Base-by-base conservation (phyloP, 1,140 invertebrate genomes). In the Heliconius eleuchia region DNA sequence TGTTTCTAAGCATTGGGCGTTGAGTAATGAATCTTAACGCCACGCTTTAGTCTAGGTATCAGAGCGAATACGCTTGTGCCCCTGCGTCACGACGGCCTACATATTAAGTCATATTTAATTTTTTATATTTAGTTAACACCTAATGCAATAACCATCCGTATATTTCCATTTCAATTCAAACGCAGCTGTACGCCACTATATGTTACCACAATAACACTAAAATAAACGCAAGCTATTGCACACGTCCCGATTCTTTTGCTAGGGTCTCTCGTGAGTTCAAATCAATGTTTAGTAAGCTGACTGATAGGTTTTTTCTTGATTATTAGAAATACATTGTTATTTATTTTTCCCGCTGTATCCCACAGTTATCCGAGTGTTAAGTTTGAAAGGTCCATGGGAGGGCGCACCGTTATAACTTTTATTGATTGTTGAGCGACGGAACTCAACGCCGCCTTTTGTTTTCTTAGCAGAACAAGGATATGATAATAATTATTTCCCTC, bases 141-240 rank as follows among this genome's bases (percentile, higher is more conserved):
- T 9, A 13, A 66, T 27, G 18, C 60, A 66, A 16, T 66, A 5
- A 5, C 13, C 60, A 30, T n/a, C 60, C 60, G 60, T 66, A 66
- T 66, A 4, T 66, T 66, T 66, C 11, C 60, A 66, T 16, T 66
- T 66, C 60, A 27, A 66, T 66, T 27, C 60, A 66, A 66, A 66
- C 60, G 23, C 60, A 66, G 60, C 27, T 66, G 60, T 66, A 66
- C 60, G 11, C 60, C 13, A 66, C 60, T 57, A 57, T 57, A 57
- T 57, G 55, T 23, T 57, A 30, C 60, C 60, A 66, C 60, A 66
- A 66, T 66, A 66, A 66, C 60, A 66, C 60, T 88, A 85, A 88
- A 88, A 88, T 88, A 87, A 88, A 88, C 86, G 84, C 81, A 86
- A 86, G 81, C 86, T 86, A 84, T 85, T 86, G 87, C 84, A 84